These are phyloP conservation scores for Diploptera punctata DNA, from an alignment of 2,888 invertebrate genomes.

Conservation along the genomic window DNA sequence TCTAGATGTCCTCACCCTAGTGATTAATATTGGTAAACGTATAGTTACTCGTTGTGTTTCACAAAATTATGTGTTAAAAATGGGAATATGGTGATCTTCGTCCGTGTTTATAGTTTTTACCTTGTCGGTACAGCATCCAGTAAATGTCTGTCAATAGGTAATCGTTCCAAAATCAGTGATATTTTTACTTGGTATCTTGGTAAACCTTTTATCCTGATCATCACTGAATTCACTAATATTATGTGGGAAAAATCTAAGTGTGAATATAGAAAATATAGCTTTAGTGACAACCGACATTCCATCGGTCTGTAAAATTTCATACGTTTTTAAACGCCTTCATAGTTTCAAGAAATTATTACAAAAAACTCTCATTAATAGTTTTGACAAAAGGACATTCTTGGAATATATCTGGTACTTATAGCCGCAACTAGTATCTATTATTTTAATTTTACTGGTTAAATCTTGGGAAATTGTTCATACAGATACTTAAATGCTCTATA, in stretches of 20 bases:
- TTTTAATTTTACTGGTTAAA: conserved; percentile 1
- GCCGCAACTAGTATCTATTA: neutral
- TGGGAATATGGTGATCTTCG: neutral
- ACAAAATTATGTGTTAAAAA: neutral
- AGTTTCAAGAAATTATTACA: neutral
- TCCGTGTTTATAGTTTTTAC: neutral
- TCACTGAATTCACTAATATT: conserved; percentile 5
- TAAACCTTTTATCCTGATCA: neutral
- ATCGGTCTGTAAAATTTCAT: neutral
- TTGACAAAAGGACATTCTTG: too few relatives aligned
- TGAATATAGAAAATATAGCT: conserved; percentile 10
- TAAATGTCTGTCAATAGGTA: neutral
- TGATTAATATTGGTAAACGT: neutral
- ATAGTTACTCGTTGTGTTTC: conserved; percentile 3
- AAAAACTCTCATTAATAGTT: neutral
- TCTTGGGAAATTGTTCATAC: conserved; percentile 11
- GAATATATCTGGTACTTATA: too few relatives aligned
- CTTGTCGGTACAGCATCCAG: neutral
- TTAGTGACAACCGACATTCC: conserved; percentile 10
- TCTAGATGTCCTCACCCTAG: neutral
- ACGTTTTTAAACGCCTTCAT: neutral
- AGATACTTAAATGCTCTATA: neutral
- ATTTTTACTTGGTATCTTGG: conserved; percentile 4
- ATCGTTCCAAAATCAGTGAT: neutral
- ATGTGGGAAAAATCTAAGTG: neutral